These are phyloP conservation scores for Philopedon plagiatum DNA, from an alignment of 2,888 invertebrate genomes.

Conservation along the genomic window DNA sequence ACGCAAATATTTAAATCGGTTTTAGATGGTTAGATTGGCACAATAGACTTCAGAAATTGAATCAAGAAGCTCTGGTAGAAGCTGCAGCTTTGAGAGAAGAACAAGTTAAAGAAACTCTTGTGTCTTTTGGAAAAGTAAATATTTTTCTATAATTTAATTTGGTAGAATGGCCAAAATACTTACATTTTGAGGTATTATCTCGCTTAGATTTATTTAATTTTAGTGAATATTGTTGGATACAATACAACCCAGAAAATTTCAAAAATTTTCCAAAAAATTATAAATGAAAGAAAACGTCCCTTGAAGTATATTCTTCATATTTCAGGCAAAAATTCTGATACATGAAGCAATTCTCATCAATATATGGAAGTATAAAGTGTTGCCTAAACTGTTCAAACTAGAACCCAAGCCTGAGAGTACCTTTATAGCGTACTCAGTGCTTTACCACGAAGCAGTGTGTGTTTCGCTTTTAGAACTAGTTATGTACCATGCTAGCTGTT, in stretches of 20 bases:
- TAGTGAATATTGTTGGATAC: no score
- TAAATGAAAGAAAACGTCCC: no score
- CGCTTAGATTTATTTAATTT: no score
- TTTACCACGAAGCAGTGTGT: constrained; percentile 73
- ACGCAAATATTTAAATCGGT: neutral
- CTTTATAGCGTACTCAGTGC: constrained; percentile 80
- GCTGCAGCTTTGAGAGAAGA: constrained; percentile 85
- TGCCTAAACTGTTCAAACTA: constrained; percentile 81
- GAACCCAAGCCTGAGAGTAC: constrained; percentile 78
- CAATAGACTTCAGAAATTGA: constrained; percentile 85
- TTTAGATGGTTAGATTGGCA: constrained; percentile 86
- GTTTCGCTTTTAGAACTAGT: constrained; percentile 87
- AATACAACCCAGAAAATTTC: no score
- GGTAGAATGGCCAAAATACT: no score
- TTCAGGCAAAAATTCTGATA: constrained; percentile 80
- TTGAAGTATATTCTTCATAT: constrained; percentile 22
- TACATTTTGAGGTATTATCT: no score
- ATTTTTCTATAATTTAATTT: neutral
- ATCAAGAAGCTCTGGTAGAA: constrained; percentile 90
- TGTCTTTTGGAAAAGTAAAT: constrained; percentile 80
- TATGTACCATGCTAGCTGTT: constrained; percentile 85
- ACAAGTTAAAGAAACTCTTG: constrained; percentile 85
- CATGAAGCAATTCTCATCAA: constrained; percentile 87
- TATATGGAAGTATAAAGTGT: constrained; percentile 88
- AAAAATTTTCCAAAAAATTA: no score